These are phyloP conservation scores for Myrmophylax atrothorax DNA, from an alignment of 2,113 vertebrate species.

Conservation along the genomic window DNA sequence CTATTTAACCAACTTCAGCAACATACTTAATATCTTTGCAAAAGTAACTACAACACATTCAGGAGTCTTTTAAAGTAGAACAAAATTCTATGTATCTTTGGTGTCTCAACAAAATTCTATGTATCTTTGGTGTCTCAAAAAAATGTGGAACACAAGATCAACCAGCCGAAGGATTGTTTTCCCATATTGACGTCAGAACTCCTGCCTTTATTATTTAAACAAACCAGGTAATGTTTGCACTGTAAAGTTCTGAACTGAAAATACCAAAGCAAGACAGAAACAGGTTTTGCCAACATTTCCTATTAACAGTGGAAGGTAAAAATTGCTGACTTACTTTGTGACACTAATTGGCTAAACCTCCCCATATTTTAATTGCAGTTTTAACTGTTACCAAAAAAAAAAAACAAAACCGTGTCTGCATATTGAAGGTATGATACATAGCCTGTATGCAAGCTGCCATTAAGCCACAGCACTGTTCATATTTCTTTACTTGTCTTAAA, in stretches of 20 bases:
- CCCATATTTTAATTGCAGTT: background rate
- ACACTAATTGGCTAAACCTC: background rate
- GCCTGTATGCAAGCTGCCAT: background rate
- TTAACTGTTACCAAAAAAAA: background rate
- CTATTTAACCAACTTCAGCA: conserved; percentile 25
- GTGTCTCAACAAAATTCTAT: background rate
- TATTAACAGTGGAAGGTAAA: background rate
- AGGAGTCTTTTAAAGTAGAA: background rate
- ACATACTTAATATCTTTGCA: background rate
- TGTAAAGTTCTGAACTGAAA: conserved; percentile 44
- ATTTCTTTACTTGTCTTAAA: conserved; percentile 2
- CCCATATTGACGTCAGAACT: background rate
- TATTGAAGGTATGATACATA: background rate
- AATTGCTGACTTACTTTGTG: background rate
- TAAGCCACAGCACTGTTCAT: background rate
- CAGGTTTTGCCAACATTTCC: background rate
- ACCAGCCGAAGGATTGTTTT: background rate
- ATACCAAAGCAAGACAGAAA: background rate
- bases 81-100: background rate
- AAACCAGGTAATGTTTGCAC: conserved; percentile 33
- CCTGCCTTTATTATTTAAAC: conserved; percentile 30
- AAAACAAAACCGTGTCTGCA: background rate
- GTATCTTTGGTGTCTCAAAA: background rate
- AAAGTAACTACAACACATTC: background rate
- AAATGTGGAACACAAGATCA: background rate